Conservation (phyloP, 2,888 invertebrate genomes). For the Erebia ligea region DNA sequence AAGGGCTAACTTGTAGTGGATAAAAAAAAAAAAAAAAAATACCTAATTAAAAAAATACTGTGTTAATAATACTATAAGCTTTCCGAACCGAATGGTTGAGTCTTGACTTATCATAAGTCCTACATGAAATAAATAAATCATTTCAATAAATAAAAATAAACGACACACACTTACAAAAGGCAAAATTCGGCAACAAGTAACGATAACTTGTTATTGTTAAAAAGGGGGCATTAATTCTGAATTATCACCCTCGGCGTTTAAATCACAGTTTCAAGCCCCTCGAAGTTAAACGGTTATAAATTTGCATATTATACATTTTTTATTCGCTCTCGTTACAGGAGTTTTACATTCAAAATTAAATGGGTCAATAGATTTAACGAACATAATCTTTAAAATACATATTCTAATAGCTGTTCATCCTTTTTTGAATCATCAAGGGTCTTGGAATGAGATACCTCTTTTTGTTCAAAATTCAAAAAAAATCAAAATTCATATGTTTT, state of each 20-base stretch:
- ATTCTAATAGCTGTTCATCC: not conserved
- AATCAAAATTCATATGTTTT: too few species aligned
- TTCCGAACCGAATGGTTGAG: too few species aligned
- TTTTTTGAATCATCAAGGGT: not conserved
- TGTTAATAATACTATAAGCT: not conserved
- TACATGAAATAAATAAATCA: too few species aligned
- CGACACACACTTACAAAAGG: not conserved
- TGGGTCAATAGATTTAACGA: not conserved
- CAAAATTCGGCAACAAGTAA: constrained; percentile 14
- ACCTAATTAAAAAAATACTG: not conserved
- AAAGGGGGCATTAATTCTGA: constrained; percentile 70
- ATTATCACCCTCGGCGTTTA: constrained; percentile 68
- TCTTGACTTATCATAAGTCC: too few species aligned
- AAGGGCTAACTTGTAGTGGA: too few species aligned
- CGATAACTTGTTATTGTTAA: constrained; percentile 14
- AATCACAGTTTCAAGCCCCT: constrained; percentile 68
- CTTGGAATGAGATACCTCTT: not conserved
- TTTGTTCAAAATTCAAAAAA: too few species aligned
- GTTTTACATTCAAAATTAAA: constrained; percentile 10
- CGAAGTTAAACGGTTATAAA: constrained; percentile 56
- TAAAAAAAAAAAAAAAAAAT: too few species aligned
- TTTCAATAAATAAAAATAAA: not conserved
- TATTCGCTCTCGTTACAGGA: constrained; percentile 11
- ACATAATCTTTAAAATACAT: not conserved
- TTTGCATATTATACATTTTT: constrained; percentile 26